A percentile compares a stretch with the other conserved stretches of the same genome.
These are phyloP conservation scores for Teleogryllus oceanicus DNA, from an alignment of 2,888 invertebrate genomes.

Conservation along the genomic window DNA sequence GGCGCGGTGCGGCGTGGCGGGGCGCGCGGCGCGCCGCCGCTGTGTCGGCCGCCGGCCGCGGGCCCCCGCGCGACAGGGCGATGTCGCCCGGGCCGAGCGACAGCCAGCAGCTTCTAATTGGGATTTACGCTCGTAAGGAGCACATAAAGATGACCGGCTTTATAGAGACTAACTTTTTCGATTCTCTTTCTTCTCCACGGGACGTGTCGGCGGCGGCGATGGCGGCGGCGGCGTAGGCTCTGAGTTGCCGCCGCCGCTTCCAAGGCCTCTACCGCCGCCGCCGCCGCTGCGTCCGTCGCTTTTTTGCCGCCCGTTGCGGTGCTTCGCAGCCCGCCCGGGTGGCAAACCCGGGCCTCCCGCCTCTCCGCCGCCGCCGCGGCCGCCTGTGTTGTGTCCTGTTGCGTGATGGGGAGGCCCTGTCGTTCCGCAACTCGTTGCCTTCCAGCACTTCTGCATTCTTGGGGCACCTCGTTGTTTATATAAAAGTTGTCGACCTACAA, in stretches of 20 bases:
- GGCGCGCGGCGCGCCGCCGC: not conserved
- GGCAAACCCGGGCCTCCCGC: not conserved
- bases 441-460: too few relatives aligned
- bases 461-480: too few relatives aligned
- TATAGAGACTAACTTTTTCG: conserved; percentile 10
- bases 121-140: conserved; percentile 18
- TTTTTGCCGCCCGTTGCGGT: not conserved
- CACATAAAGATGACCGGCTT: conserved; percentile 2
- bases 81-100: conserved; percentile 10
- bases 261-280: not conserved
- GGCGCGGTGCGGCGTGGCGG: not conserved
- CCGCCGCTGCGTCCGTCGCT: not conserved
- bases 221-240: not conserved
- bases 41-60: not conserved
- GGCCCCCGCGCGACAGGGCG: not conserved
- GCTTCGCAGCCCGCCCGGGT: not conserved
- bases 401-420: too few relatives aligned
- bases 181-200: conserved; percentile 4
- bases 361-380: not conserved
- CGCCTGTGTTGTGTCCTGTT: not conserved
- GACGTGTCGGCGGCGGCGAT: not conserved
- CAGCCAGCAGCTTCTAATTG: conserved; percentile 10
- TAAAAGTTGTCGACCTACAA: too few relatives aligned
- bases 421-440: too few relatives aligned
- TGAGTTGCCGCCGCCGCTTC: not conserved